Percentiles rank a stretch among this genome's conserved stretches.
phyloP scores from a whole-genome alignment of 2,888 invertebrate species.

The Apodemia mormo region DNA sequence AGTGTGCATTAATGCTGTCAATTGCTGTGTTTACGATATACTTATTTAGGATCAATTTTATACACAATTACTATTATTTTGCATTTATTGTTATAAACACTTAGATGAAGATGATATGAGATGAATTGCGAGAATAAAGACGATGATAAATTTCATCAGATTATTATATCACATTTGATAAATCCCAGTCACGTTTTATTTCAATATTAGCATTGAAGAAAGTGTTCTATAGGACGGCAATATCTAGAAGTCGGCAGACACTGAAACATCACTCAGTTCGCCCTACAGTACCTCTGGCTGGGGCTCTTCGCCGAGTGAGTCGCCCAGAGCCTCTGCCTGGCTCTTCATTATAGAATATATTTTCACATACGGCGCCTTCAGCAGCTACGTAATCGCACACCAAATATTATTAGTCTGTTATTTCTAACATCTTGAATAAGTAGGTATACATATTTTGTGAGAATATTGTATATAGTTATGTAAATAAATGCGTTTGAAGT shows the following conservation, averaged over 20 bases:
- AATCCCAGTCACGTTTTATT: conserved; percentile 1
- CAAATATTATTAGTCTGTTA: conserved; percentile 27
- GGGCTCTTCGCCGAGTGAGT: conserved; percentile 78
- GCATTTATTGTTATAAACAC: too few species aligned
- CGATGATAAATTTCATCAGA: neutral
- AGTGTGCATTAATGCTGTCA: too few species aligned
- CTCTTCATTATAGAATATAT: conserved; percentile 98
- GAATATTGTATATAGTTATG: neutral
- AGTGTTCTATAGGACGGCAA: conserved; percentile 7
- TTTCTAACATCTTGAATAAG: neutral
- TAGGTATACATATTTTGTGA: neutral
- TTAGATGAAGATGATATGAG: too few species aligned
- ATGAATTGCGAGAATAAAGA: too few species aligned
- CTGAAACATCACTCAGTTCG: conserved; percentile 21
- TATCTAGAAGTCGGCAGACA: conserved; percentile 17
- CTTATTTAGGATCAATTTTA: too few species aligned
- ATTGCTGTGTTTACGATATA: too few species aligned
- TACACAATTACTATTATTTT: too few species aligned
- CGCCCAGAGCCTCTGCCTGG: conserved; percentile 86
- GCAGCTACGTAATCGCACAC: conserved; percentile 84
- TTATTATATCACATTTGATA: neutral
- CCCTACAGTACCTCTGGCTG: conserved; percentile 65
- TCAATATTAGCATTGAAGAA: conserved; percentile 2
- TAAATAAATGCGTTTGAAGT: neutral
- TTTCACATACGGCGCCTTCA: conserved; percentile 98